Percentiles rank a stretch among this genome's conserved stretches.
These are phyloP conservation scores for Neodiprion pinetum DNA, from an alignment of 1,140 invertebrate genomes.

Conservation along the genomic window DNA sequence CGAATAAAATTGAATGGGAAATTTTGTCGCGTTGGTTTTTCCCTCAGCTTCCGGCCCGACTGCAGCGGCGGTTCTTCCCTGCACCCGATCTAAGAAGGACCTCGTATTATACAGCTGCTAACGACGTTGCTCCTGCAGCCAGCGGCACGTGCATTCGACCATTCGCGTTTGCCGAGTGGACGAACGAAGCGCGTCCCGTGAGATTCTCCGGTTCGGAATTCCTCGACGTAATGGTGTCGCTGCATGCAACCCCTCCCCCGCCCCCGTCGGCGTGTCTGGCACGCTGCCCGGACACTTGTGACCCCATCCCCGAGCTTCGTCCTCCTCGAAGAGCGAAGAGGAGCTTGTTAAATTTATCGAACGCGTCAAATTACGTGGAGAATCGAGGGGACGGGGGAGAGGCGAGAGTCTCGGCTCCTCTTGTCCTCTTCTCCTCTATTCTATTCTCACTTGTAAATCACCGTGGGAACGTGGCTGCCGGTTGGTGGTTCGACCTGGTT, in stretches of 20 bases:
- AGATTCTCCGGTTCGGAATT: neutral
- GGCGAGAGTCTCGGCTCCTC: too few species aligned
- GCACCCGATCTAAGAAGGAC: neutral
- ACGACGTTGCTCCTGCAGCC: neutral
- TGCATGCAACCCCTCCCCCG: neutral
- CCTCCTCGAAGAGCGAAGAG: neutral
- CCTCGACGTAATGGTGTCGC: neutral
- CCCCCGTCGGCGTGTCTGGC: neutral
- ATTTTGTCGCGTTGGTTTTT: neutral
- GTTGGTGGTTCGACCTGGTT: too few species aligned
- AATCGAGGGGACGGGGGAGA: neutral
- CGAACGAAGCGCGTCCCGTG: neutral
- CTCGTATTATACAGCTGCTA: neutral
- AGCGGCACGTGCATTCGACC: neutral
- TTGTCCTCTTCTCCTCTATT: too few species aligned
- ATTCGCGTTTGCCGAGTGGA: neutral
- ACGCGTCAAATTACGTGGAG: constrained; percentile 2
- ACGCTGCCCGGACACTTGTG: neutral
- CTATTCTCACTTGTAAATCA: too few species aligned
- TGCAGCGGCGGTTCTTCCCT: neutral
- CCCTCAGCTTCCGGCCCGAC: neutral
- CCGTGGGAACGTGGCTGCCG: too few species aligned
- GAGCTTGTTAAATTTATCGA: constrained; percentile 3
- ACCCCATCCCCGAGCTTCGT: too few species aligned
- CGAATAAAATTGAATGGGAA: neutral